Evolutionary conservation across 2,113 vertebrate species (phyloP).

Genomic region (Machaerirhynchus nigripectus): DNA sequence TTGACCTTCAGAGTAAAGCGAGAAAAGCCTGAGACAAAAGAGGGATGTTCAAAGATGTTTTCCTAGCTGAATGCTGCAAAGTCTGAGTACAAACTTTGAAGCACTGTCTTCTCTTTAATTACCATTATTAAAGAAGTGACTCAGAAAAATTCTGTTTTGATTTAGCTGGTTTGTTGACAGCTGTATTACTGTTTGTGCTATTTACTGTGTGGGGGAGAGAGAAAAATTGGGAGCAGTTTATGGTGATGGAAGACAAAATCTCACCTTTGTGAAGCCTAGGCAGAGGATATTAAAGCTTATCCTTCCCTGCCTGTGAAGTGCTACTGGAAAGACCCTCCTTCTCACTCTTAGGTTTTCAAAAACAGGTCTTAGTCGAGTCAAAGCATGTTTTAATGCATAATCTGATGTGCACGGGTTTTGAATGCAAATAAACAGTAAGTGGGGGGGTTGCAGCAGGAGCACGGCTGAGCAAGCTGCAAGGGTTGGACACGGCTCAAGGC

Average conservation of each 20-base stretch:
- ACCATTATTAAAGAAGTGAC: neutral
- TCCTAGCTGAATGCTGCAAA: neutral
- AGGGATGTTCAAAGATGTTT: constrained; percentile 24
- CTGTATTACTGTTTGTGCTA: neutral
- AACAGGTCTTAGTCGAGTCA: neutral
- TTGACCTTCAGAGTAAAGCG: constrained; percentile 75
- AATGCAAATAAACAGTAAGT: neutral
- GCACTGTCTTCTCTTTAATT: neutral
- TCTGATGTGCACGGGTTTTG: neutral
- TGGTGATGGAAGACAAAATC: neutral
- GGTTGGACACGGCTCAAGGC: neutral
- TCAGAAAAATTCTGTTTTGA: neutral
- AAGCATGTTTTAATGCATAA: neutral
- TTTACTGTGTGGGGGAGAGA: neutral
- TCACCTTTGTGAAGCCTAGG: neutral
- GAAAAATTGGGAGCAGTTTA: neutral
- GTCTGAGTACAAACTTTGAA: neutral
- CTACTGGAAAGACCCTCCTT: neutral
- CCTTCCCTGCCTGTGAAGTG: neutral
- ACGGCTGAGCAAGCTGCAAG: neutral
- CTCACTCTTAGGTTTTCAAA: neutral
- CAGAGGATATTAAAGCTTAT: neutral
- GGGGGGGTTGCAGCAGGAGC: neutral
- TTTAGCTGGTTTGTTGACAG: neutral
- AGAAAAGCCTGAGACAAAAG: constrained; percentile 44